Evolutionary conservation across 2,113 vertebrate species (phyloP).

Genomic region (Epinephelus lanceolatus): DNA sequence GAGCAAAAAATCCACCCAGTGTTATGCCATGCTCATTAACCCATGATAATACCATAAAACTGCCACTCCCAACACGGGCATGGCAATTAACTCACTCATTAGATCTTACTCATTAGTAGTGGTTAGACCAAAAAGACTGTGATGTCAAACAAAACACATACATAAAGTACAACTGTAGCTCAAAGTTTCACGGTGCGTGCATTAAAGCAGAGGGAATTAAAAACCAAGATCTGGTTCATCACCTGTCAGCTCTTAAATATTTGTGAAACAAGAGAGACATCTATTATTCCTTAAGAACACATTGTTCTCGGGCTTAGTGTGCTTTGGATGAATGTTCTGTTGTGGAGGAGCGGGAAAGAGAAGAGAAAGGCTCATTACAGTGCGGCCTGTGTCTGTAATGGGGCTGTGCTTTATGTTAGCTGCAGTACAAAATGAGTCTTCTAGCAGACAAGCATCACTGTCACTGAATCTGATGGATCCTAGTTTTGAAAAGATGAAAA

Average conservation of each 20-base stretch:
- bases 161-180: slow-evolving; percentile 1
- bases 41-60: slow-evolving; percentile 64
- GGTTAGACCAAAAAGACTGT: slow-evolving; percentile 25
- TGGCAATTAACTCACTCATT: slow-evolving; percentile 63
- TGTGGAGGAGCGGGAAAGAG: not conserved
- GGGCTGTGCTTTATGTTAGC: slow-evolving; percentile 12
- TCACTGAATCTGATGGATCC: not conserved
- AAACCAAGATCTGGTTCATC: slow-evolving; percentile 19
- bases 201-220: slow-evolving; percentile 14
- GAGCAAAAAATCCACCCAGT: slow-evolving; percentile 46
- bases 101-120: slow-evolving; percentile 53
- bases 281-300: slow-evolving; percentile 18
- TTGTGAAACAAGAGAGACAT: slow-evolving; percentile 11
- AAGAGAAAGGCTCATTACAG: slow-evolving; percentile 27
- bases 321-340: not conserved
- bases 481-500: slow-evolving; percentile 23
- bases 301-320: not conserved
- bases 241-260: slow-evolving; percentile 8
- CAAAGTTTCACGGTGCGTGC: not conserved
- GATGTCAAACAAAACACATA: slow-evolving; percentile 39
- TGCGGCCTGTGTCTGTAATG: slow-evolving; percentile 6
- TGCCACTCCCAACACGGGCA: slow-evolving; percentile 45
- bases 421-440: slow-evolving; percentile 8
- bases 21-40: slow-evolving; percentile 65
- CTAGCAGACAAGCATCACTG: slow-evolving; percentile 9